These are phyloP conservation scores for Leuctra nigra DNA, from an alignment of 2,888 invertebrate species.

Conservation along the genomic window DNA sequence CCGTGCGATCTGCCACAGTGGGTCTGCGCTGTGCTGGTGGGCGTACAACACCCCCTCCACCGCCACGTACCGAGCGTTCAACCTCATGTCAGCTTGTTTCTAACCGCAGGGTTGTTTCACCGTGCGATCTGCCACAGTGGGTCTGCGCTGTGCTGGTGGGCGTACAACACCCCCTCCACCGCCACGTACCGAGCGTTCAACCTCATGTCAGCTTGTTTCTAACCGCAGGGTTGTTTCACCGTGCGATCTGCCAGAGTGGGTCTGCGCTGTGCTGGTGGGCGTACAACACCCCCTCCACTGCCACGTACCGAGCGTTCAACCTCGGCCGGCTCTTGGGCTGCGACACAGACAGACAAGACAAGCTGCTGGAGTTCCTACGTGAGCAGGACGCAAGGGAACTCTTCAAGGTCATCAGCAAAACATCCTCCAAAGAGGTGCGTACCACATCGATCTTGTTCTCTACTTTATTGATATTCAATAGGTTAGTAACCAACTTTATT, in stretches of 20 bases:
- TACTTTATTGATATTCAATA: too few relatives aligned
- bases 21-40: conserved; percentile 30
- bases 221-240: conserved; percentile 31
- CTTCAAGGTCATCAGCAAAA: too few relatives aligned
- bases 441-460: too few relatives aligned
- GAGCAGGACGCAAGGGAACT: conserved; percentile 26
- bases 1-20: conserved; percentile 32
- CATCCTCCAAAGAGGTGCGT: too few relatives aligned
- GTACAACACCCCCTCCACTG: conserved; percentile 14
- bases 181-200: conserved; percentile 11
- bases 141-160: conserved; percentile 30
- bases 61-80: conserved; percentile 18
- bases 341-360: conserved; percentile 20
- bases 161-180: conserved; percentile 21
- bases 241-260: conserved; percentile 32
- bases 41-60: conserved; percentile 23
- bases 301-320: conserved; percentile 12
- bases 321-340: conserved; percentile 28
- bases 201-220: too few relatives aligned
- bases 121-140: conserved; percentile 32
- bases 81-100: too few relatives aligned
- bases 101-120: conserved; percentile 31
- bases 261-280: conserved; percentile 31
- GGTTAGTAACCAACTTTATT: too few relatives aligned
- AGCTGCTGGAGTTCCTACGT: conserved; percentile 28